Percentiles rank a stretch among this genome's conserved stretches.
These are phyloP conservation scores for Griposia aprilina DNA, from an alignment of 2,888 invertebrate species.

Conservation along the genomic window DNA sequence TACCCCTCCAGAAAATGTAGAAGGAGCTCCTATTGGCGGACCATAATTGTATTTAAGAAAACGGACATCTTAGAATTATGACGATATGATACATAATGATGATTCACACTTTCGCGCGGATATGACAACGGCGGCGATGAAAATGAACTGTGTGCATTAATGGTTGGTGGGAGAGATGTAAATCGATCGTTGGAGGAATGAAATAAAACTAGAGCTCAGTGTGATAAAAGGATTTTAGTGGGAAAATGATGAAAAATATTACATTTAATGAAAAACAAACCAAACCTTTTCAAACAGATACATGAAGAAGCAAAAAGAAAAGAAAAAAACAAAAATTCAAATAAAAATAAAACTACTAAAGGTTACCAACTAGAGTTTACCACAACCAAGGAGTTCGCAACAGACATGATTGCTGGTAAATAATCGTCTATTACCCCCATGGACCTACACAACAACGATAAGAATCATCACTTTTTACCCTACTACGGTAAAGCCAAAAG, in stretches of 20 bases:
- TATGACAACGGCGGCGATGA: too few relatives aligned
- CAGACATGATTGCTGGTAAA: neutral
- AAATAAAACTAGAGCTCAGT: neutral
- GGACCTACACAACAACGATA: neutral
- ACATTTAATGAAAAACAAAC: too few relatives aligned
- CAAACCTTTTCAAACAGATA: too few relatives aligned
- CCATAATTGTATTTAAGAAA: neutral
- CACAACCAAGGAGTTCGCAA: neutral
- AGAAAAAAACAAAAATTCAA: too few relatives aligned
- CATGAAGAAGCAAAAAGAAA: too few relatives aligned
- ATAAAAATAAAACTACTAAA: too few relatives aligned
- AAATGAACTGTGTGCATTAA: too few relatives aligned
- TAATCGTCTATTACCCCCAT: neutral
- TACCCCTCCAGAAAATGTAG: neutral
- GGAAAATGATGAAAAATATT: neutral
- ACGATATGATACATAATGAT: too few relatives aligned
- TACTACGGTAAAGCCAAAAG: neutral
- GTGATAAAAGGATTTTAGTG: neutral
- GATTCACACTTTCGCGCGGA: too few relatives aligned
- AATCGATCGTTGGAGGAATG: neutral
- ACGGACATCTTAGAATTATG: too few relatives aligned
- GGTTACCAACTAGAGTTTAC: too few relatives aligned
- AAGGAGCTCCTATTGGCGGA: neutral
- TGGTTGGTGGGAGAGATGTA: too few relatives aligned
- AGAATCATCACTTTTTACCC: neutral